A percentile compares a stretch with the other conserved stretches of the same genome.
Conservation (phyloP, 2,888 invertebrate species). For the Abrostola tripartita region DNA sequence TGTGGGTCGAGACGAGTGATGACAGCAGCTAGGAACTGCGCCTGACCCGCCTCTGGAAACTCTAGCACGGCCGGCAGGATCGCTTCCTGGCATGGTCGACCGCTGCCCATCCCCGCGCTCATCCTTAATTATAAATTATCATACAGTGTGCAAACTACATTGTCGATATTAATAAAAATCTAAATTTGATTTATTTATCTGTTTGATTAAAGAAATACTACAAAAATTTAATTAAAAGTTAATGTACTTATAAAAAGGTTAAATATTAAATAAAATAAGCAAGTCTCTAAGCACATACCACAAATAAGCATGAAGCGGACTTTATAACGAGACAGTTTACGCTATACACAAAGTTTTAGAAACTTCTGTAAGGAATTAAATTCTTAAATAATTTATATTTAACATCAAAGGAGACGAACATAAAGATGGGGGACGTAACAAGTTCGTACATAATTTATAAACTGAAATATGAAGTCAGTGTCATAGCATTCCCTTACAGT, state of each 20-base stretch:
- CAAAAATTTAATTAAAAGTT: too few species aligned
- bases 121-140: constrained; percentile 57
- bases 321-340: constrained; percentile 25
- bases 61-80: constrained; percentile 98
- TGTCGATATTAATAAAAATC: too few species aligned
- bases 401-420: constrained; percentile 27
- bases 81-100: constrained; percentile 92
- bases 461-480: constrained; percentile 25
- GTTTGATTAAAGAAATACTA: too few species aligned
- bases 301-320: constrained; percentile 36
- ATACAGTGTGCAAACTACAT: too few species aligned
- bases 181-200: too few species aligned
- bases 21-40: constrained; percentile 95
- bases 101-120: constrained; percentile 61
- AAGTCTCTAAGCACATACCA: constrained; percentile 21
- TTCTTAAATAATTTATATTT: constrained; percentile 32
- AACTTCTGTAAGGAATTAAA: constrained; percentile 34
- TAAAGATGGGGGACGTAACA: constrained; percentile 27
- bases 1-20: constrained; percentile 96
- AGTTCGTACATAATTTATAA: constrained; percentile 45
- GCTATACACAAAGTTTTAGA: constrained; percentile 27
- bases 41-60: constrained; percentile 98
- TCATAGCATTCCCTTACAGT: constrained; percentile 43
- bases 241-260: not conserved
- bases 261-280: constrained; percentile 21